Evolutionary conservation across 1,140 invertebrate genomes (phyloP).

Genomic region (Bombus confusus): DNA sequence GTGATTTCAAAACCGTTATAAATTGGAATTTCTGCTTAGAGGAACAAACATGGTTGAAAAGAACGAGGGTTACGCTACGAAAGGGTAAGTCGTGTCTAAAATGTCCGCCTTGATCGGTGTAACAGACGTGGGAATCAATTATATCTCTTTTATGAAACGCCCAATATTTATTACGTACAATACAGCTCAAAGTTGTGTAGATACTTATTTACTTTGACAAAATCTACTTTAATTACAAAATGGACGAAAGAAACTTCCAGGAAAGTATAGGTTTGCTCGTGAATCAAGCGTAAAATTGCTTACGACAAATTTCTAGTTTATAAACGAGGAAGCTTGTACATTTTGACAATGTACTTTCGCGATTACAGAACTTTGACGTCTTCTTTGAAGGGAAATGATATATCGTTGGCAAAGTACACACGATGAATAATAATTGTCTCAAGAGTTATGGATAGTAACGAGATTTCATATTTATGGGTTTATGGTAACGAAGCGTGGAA

Average conservation of each 20-base stretch:
- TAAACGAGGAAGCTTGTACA: not conserved
- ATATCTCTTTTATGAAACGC: no score
- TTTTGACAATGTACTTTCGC: not conserved
- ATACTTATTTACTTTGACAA: no score
- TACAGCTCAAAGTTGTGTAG: no score
- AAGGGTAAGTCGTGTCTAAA: not conserved
- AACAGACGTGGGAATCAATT: no score
- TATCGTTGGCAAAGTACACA: not conserved
- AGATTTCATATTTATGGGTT: constrained; percentile 31
- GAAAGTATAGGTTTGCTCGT: no score
- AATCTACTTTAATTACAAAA: no score
- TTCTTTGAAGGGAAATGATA: not conserved
- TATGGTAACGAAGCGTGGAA: constrained; percentile 11
- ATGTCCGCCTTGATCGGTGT: not conserved
- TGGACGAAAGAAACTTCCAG: no score
- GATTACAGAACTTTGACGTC: not conserved
- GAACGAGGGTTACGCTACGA: not conserved
- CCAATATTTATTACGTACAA: no score
- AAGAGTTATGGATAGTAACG: constrained; percentile 11
- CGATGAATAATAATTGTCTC: not conserved
- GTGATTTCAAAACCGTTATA: constrained; percentile 19
- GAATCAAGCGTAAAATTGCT: no score
- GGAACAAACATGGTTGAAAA: not conserved
- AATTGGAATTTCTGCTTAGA: not conserved
- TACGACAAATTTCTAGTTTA: not conserved